Evolutionary conservation across 2,888 invertebrate species (phyloP), one percentile per base, ranked within the genome.

Genomic region (Ptycholaimellus sp.): DNA sequence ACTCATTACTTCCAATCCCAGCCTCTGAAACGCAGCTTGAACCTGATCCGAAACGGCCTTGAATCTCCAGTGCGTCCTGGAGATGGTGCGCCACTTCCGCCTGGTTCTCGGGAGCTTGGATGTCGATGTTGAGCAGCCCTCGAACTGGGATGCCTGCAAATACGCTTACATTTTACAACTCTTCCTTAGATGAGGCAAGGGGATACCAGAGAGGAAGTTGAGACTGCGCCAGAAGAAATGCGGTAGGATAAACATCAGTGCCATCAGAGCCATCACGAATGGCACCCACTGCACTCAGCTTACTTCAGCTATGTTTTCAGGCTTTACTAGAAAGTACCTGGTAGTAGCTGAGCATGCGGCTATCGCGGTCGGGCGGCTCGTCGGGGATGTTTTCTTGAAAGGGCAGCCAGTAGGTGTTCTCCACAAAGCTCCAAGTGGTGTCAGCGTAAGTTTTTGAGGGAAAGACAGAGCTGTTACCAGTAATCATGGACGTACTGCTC

Each of bases 401-500:
- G n/a, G 37, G 47, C 20, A 51, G 40, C 37, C 48, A 54, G 41
- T 64, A 64, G 13, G 64, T 65, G 50, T 62, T 63, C 38, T 61
- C 60, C 27, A 64, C 59, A 54, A 64, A 59, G 47, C n/a, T n/a
- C n/a, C n/a, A n/a, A n/a, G n/a, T n/a, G n/a, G n/a, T n/a, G n/a
- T n/a, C n/a, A n/a, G n/a, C n/a, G n/a, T n/a, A n/a, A n/a, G n/a
- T n/a, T n/a, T n/a, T n/a, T n/a, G n/a, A n/a, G n/a, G n/a, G n/a
- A n/a, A n/a, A n/a, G n/a, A n/a, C n/a, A n/a, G n/a, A n/a, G n/a
- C n/a, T n/a, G n/a, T n/a, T n/a, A n/a, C n/a, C 65, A 65, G 35
- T 63, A 63, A 49, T 63, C 62, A 44, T 62, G 56, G 28, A 62
- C 58, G 49, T 64, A 65, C 43, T 64, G 59, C 38, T 58, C 59